Evolutionary conservation across 1,140 invertebrate genomes (phyloP).

Genomic region (Oryctes rhinoceros): DNA sequence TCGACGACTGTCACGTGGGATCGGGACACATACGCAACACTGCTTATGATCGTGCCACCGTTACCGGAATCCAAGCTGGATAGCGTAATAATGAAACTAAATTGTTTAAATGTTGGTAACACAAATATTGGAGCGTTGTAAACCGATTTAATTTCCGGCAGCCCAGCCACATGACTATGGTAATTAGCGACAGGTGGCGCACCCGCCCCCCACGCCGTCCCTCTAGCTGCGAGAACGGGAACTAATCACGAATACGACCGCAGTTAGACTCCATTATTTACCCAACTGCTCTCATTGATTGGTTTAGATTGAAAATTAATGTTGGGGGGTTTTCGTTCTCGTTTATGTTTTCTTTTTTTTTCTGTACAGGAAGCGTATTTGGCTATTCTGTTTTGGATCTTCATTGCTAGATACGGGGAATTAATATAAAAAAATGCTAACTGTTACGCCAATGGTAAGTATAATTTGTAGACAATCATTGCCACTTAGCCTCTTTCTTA

Average conservation of each 20-base stretch:
- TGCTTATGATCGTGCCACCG: not conserved
- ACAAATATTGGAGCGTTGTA: conserved; percentile 56
- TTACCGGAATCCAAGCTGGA: not conserved
- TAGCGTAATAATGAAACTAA: conserved; percentile 54
- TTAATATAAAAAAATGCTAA: too few relatives aligned
- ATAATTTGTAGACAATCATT: too few relatives aligned
- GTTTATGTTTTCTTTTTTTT: not conserved
- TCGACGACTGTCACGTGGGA: not conserved
- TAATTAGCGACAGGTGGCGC: conserved; percentile 56
- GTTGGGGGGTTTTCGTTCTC: conserved; percentile 33
- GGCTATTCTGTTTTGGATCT: too few relatives aligned
- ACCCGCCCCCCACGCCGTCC: conserved; percentile 42
- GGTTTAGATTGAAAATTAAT: conserved; percentile 49
- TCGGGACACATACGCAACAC: not conserved
- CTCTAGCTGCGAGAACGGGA: conserved; percentile 48
- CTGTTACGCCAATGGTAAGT: too few relatives aligned
- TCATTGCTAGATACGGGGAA: too few relatives aligned
- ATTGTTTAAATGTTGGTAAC: conserved; percentile 58
- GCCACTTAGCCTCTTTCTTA: too few relatives aligned
- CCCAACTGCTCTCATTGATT: conserved; percentile 48
- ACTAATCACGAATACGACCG: conserved; percentile 57
- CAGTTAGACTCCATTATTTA: conserved; percentile 59
- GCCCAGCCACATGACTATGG: conserved; percentile 57
- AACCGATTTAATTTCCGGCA: conserved; percentile 60
- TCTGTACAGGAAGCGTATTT: not conserved